A percentile compares a stretch with the other conserved stretches of the same genome.
phyloP scores from a whole-genome alignment of 2,888 invertebrate genomes.

The Eubasilissa splendida region DNA sequence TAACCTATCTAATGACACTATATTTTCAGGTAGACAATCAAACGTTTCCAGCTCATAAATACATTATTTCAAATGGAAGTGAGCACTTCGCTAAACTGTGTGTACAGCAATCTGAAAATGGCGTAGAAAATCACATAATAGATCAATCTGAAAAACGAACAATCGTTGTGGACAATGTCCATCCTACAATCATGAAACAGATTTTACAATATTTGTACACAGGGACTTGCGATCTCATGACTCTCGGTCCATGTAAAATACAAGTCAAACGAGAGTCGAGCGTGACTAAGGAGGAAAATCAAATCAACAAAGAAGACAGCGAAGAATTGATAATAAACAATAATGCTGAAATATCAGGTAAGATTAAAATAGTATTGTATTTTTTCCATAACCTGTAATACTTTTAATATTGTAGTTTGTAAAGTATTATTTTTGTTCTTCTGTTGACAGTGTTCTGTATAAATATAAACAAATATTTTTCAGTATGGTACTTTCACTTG shows the following conservation, averaged over 20 bases:
- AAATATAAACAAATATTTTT: too few species aligned
- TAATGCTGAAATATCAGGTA: conserved; percentile 43
- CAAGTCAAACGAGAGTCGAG: conserved; percentile 66
- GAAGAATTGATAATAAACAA: conserved; percentile 24
- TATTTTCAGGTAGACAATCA: conserved; percentile 72
- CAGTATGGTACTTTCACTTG: too few species aligned
- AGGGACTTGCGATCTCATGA: conserved; percentile 76
- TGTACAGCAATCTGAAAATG: conserved; percentile 59
- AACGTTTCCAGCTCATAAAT: conserved; percentile 81
- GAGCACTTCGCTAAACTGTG: conserved; percentile 76
- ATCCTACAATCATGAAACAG: conserved; percentile 80
- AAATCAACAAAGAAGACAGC: not conserved
- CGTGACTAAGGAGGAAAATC: conserved; percentile 35
- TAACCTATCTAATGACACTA: too few species aligned
- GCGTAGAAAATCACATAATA: conserved; percentile 62
- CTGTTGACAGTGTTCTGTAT: too few species aligned
- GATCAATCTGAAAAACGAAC: conserved; percentile 64
- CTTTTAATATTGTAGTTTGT: not conserved
- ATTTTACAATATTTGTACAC: conserved; percentile 82
- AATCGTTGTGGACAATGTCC: conserved; percentile 71
- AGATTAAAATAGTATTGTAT: conserved; percentile 5
- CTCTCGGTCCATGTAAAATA: conserved; percentile 69
- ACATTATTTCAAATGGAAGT: conserved; percentile 78
- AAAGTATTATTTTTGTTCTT: too few species aligned
- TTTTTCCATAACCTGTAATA: not conserved